Conservation (phyloP, 2,888 invertebrate genomes). For the Sinhomidia bicolor region DNA sequence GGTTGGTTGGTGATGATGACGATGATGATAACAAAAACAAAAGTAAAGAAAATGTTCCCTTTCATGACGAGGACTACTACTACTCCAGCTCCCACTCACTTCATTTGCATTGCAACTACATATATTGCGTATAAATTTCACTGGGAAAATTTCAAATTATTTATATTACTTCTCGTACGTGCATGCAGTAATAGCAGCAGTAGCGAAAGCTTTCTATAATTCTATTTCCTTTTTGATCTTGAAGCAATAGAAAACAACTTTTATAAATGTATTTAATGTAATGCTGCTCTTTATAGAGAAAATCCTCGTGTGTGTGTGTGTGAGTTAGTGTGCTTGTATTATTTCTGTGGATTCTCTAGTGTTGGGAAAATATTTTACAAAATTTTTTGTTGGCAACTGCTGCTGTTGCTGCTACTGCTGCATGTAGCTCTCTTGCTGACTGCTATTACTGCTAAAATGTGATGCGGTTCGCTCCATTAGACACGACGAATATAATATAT, state of each 20-base stretch:
- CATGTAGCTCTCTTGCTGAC: background rate
- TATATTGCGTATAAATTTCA: constrained; percentile 12
- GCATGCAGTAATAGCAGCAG: background rate
- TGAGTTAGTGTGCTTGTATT: background rate
- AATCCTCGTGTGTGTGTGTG: constrained; percentile 23
- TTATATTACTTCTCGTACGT: background rate
- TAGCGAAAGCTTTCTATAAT: background rate
- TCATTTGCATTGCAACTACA: constrained; percentile 7
- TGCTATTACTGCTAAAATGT: constrained; percentile 42
- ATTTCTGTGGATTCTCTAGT: background rate
- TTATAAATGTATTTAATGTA: too few species aligned
- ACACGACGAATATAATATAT: constrained; percentile 54
- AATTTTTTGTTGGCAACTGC: constrained; percentile 55
- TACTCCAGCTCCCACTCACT: too few species aligned
- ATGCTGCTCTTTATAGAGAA: background rate
- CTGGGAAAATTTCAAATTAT: constrained; percentile 18
- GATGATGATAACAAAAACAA: background rate
- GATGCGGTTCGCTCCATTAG: constrained; percentile 66
- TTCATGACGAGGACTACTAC: too few species aligned
- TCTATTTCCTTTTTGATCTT: constrained; percentile 24
- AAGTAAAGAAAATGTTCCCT: constrained; percentile 14
- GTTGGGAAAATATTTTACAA: constrained; percentile 30
- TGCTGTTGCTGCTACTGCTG: background rate
- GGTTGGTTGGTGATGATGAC: background rate
- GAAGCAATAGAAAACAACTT: background rate